phyloP scores from a whole-genome alignment of 1,140 invertebrate genomes.

The Nylanderia fulva region DNA sequence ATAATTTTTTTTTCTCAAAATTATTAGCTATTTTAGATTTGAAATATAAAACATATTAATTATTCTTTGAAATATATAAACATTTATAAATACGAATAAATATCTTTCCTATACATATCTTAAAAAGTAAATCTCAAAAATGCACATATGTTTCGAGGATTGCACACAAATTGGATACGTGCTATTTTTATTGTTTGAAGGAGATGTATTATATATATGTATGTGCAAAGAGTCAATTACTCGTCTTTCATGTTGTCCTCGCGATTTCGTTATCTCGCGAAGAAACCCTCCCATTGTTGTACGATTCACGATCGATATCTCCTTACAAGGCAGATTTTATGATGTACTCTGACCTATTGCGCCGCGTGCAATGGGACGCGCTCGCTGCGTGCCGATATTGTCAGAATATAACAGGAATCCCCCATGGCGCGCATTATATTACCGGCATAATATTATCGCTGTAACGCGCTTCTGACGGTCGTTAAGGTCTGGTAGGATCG shows the following conservation, averaged over 20 bases:
- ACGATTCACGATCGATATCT: conserved; percentile 67
- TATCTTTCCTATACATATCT: conserved; percentile 4
- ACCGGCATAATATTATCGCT: conserved; percentile 51
- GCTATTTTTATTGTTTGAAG: neutral
- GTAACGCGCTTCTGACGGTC: conserved; percentile 59
- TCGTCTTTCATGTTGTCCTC: neutral
- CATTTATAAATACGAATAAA: neutral
- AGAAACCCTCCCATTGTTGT: neutral
- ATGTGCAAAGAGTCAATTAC: neutral
- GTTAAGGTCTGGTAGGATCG: conserved; percentile 59
- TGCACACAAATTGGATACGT: conserved; percentile 5
- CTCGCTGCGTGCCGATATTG: conserved; percentile 43
- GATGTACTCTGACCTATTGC: conserved; percentile 62
- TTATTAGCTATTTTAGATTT: neutral
- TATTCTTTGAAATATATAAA: neutral
- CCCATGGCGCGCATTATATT: conserved; percentile 50
- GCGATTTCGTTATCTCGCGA: conserved; percentile 16
- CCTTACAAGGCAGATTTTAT: conserved; percentile 64
- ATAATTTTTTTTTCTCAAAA: neutral
- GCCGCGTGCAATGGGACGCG: conserved; percentile 43
- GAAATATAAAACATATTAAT: neutral
- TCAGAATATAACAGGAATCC: conserved; percentile 52
- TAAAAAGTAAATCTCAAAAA: neutral
- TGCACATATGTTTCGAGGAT: neutral
- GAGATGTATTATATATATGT: neutral